Percentiles rank a stretch among this genome's conserved stretches.
Conservation (phyloP, 2,113 vertebrate genomes). For the Sander lucioperca region DNA sequence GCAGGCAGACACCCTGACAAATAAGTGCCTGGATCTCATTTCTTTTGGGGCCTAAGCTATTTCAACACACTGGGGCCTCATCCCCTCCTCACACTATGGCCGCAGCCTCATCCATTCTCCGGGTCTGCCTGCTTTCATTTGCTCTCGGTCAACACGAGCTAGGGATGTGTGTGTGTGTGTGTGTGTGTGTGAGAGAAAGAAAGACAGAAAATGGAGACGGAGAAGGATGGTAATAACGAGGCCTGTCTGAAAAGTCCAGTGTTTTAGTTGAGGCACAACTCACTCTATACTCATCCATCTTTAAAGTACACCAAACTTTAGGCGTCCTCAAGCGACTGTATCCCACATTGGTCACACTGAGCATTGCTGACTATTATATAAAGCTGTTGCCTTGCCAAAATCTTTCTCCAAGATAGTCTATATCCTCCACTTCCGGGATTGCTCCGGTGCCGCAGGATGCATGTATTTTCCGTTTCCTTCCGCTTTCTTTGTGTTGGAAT, state of each 20-base stretch:
- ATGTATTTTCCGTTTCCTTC: too few species aligned
- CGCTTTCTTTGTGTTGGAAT: too few species aligned
- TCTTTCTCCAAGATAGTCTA: slow-evolving; percentile 5
- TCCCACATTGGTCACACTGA: slow-evolving; percentile 35
- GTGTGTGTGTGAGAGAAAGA: slow-evolving; percentile 5
- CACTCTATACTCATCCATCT: slow-evolving; percentile 23
- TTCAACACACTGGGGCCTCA: slow-evolving; percentile 79
- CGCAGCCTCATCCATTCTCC: slow-evolving; percentile 71
- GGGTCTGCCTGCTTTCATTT: slow-evolving; percentile 68
- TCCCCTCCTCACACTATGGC: slow-evolving; percentile 70
- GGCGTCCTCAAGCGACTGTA: slow-evolving; percentile 25
- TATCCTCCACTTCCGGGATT: too few species aligned
- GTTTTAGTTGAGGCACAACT: slow-evolving; percentile 91
- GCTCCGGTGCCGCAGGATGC: too few species aligned
- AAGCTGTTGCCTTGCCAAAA: not conserved
- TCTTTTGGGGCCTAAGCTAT: slow-evolving; percentile 80
- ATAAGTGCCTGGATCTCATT: slow-evolving; percentile 86
- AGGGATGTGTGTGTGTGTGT: slow-evolving; percentile 32
- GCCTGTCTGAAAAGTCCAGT: slow-evolving; percentile 91
- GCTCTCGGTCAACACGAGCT: slow-evolving; percentile 65
- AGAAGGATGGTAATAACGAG: slow-evolving; percentile 87
- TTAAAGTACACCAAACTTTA: slow-evolving; percentile 30
- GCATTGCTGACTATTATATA: slow-evolving; percentile 8
- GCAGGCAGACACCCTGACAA: slow-evolving; percentile 84
- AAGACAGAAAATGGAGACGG: not conserved